phyloP scores from a whole-genome alignment of 2,888 invertebrate species.

The Harpalus rufipes region DNA sequence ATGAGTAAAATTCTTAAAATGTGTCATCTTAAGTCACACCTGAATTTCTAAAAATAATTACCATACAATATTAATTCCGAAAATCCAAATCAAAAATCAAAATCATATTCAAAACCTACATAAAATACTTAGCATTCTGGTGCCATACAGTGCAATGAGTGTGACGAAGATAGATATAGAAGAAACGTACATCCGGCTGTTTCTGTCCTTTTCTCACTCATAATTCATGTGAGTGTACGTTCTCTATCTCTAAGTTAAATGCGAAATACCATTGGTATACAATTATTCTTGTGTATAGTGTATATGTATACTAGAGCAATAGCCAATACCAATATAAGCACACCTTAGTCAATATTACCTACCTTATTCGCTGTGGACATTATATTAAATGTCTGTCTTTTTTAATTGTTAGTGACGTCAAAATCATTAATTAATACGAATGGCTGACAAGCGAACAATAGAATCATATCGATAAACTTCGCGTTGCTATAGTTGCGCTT shows the following conservation, averaged over 20 bases:
- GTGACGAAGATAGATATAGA: background rate
- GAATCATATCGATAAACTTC: background rate
- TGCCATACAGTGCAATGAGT: background rate
- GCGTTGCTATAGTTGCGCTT: background rate
- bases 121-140: constrained; percentile 52
- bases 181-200: constrained; percentile 57
- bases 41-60: constrained; percentile 41
- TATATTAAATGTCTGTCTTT: constrained; percentile 61
- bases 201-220: constrained; percentile 7
- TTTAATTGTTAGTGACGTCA: constrained; percentile 61
- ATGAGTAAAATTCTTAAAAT: no score
- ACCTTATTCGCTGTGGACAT: constrained; percentile 51
- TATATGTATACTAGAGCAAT: constrained; percentile 37
- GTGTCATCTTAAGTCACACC: no score
- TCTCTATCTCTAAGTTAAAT: constrained; percentile 35
- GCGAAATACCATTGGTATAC: constrained; percentile 55
- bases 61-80: constrained; percentile 59
- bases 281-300: constrained; percentile 29
- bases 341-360: constrained; percentile 25
- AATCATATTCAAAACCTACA: constrained; percentile 45
- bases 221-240: background rate
- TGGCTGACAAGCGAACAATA: constrained; percentile 59
- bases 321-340: constrained; percentile 27
- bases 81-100: constrained; percentile 52
- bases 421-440: constrained; percentile 63